Evolutionary conservation across 2,113 vertebrate genomes (phyloP), one percentile per base, ranked within the genome.

Genomic region (Percina caprodes): DNA sequence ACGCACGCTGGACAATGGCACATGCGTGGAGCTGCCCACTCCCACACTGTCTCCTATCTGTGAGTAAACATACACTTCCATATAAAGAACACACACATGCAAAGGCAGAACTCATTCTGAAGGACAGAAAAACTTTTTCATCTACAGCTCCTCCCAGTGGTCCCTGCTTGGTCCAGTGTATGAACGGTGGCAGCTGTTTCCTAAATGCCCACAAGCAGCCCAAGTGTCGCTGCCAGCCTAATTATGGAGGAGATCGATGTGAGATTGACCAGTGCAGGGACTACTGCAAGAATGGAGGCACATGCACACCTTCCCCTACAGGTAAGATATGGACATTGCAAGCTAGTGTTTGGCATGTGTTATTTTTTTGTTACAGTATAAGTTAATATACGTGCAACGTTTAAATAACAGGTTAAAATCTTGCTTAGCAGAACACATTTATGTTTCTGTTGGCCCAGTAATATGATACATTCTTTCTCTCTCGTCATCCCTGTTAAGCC

Each of bases 141-240:
- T 67, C 11, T 48, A 0, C 92, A 99, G 98, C 96, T 19, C 96
- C 97, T 23, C 95, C 96, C 0, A 91, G 92, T 15, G 96, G 97
- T 7, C 93, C 97, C 67, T 99, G 98, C 4, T 91, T 89, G 76
- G 92, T 98, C 73, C 95, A 94, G 84, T 99, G 98, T 90, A 91
- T 96, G 85, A 97, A 99, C 0, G 97, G 98, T 0, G 98, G 98
- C 52, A 97, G 96, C 90, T 99, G 98, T 89, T 98, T 99, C 95
- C 95, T 99, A 35, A 99, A 99, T 0, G 97, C 97, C 18, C 95
- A 96, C 83, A 96, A 96, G 58, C 98, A 98, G 88, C 95, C 97
- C 69, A 99, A 99, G 89, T 99, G 98, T 88, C 97, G 96, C 79
- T 99, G 98, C 93, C 98, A 98, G 39, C 97, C 98, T 0, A 98